phyloP scores from a whole-genome alignment of 2,797 vertebrate species.

The Phrynocephalus forsythii region DNA sequence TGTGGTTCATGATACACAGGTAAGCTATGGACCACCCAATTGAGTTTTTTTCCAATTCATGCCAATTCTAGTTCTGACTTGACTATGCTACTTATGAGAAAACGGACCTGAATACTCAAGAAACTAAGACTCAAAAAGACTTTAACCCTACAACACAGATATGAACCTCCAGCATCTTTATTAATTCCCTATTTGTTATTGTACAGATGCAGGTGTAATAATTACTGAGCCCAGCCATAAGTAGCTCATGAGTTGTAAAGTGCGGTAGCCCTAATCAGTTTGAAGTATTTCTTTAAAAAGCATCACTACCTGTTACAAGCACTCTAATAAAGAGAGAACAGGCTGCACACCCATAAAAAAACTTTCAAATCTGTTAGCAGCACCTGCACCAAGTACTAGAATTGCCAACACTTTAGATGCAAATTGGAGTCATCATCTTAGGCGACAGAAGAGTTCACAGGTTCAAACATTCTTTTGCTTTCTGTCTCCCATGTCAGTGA shows the following conservation, averaged over 20 bases:
- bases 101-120: not conserved
- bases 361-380: slow-evolving; percentile 52
- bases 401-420: slow-evolving; percentile 54
- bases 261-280: slow-evolving; percentile 54
- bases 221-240: slow-evolving; percentile 31
- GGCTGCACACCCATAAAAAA: slow-evolving; percentile 37
- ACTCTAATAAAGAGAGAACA: slow-evolving; percentile 49
- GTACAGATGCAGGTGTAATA: slow-evolving; percentile 46
- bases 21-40: no score
- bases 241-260: slow-evolving; percentile 62
- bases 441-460: slow-evolving; percentile 57
- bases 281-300: slow-evolving; percentile 55
- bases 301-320: slow-evolving; percentile 51
- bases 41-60: no score
- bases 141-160: slow-evolving; percentile 20
- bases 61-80: no score
- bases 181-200: slow-evolving; percentile 48
- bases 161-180: slow-evolving; percentile 15
- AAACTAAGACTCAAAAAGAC: slow-evolving; percentile 50
- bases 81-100: not conserved
- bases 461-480: slow-evolving; percentile 57
- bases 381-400: slow-evolving; percentile 42
- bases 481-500: slow-evolving; percentile 73
- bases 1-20: no score
- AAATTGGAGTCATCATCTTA: slow-evolving; percentile 54